A percentile compares a stretch with the other conserved stretches of the same genome.
Conservation (phyloP, 1,140 invertebrate species). For the Drosophila kurseongensis region DNA sequence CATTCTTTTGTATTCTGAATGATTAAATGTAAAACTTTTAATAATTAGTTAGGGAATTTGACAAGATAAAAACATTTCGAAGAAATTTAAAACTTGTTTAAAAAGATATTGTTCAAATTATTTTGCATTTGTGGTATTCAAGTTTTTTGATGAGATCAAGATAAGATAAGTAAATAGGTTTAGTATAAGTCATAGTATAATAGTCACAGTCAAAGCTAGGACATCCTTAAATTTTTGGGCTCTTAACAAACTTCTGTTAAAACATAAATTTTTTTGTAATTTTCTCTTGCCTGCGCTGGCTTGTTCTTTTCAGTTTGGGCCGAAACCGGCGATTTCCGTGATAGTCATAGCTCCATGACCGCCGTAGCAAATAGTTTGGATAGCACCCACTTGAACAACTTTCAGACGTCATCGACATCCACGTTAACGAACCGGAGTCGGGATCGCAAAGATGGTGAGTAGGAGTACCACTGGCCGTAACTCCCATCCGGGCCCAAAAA, state of each 20-base stretch:
- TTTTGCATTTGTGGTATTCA: too few relatives aligned
- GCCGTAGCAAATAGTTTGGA: conserved; percentile 88
- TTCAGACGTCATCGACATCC: conserved; percentile 85
- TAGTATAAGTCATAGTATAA: background rate
- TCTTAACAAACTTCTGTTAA: conserved; percentile 41
- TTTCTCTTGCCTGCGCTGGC: conserved; percentile 81
- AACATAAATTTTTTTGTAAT: conserved; percentile 84
- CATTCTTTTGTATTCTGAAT: too few relatives aligned
- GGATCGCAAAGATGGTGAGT: conserved; percentile 88
- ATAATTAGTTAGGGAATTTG: too few relatives aligned
- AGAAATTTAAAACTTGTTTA: conserved; percentile 14
- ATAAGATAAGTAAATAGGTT: too few relatives aligned
- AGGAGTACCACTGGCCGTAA: background rate
- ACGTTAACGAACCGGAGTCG: conserved; percentile 86
- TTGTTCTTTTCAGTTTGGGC: conserved; percentile 92
- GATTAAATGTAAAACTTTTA: too few relatives aligned
- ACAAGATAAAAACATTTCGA: background rate
- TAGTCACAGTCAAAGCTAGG: too few relatives aligned
- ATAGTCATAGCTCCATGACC: conserved; percentile 90
- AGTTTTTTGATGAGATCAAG: too few relatives aligned
- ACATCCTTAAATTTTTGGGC: background rate
- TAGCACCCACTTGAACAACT: conserved; percentile 87
- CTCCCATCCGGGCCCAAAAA: background rate
- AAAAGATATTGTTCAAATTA: too few relatives aligned
- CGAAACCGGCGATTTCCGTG: conserved; percentile 92